phyloP scores from a whole-genome alignment of 2,113 vertebrate species.

The Clarias batrachus region DNA sequence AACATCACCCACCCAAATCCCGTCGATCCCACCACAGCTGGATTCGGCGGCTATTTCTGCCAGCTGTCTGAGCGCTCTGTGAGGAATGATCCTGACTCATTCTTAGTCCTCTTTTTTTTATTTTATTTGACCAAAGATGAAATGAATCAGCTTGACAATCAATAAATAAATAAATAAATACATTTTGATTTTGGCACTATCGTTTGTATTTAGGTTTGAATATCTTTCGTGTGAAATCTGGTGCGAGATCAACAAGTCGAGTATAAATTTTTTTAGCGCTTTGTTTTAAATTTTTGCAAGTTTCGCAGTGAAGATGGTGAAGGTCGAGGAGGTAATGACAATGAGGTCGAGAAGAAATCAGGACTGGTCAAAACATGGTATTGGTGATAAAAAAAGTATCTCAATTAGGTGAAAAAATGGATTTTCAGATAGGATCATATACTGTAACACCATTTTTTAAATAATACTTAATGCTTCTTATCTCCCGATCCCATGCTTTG shows the following conservation, averaged over 20 bases:
- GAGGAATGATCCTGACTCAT: slow-evolving; percentile 28
- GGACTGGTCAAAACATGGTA: not conserved
- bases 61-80: not conserved
- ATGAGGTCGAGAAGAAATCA: not conserved
- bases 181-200: not conserved
- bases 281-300: not conserved
- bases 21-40: slow-evolving; percentile 18
- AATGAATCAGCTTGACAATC: not conserved
- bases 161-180: not conserved
- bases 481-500: too few relatives aligned
- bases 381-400: too few relatives aligned
- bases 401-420: too few relatives aligned
- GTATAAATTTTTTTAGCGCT: not conserved
- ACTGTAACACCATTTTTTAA: too few relatives aligned
- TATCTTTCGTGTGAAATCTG: too few relatives aligned
- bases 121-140: not conserved
- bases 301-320: not conserved
- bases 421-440: too few relatives aligned
- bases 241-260: not conserved
- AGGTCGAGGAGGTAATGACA: not conserved
- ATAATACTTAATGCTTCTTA: too few relatives aligned
- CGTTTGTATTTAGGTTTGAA: too few relatives aligned
- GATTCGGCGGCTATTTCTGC: slow-evolving; percentile 21
- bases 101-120: not conserved
- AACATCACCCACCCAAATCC: slow-evolving; percentile 45